Percentiles rank a stretch among this genome's conserved stretches.
Conservation (phyloP, 1,140 invertebrate species). For the Pseudomyrmex gracilis region DNA sequence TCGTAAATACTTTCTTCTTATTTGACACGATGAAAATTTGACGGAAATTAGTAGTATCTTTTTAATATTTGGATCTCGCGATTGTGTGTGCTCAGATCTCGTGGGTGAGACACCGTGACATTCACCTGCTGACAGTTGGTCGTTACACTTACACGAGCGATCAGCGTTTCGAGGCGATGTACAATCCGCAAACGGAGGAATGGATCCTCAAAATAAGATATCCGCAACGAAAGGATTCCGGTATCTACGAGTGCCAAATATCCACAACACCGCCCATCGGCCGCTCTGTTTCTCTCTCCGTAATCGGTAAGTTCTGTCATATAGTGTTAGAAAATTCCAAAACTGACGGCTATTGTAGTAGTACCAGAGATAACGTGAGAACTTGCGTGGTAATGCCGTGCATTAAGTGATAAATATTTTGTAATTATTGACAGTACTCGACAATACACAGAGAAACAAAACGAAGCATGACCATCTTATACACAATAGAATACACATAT, state of each 20-base stretch:
- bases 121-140: slow-evolving; percentile 94
- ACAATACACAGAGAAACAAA: too few relatives aligned
- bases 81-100: slow-evolving; percentile 89
- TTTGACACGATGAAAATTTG: not conserved
- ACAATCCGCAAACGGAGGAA: slow-evolving; percentile 91
- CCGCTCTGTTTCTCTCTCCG: slow-evolving; percentile 90
- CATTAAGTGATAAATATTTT: not conserved
- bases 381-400: slow-evolving; percentile 8
- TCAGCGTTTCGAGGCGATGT: slow-evolving; percentile 92
- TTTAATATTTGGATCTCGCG: not conserved
- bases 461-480: too few relatives aligned
- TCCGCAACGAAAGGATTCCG: slow-evolving; percentile 91
- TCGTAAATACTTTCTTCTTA: not conserved
- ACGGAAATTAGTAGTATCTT: not conserved
- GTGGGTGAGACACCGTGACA: slow-evolving; percentile 94
- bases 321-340: not conserved
- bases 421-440: too few relatives aligned
- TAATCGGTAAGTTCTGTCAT: slow-evolving; percentile 91
- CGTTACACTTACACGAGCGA: slow-evolving; percentile 95
- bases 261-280: slow-evolving; percentile 94
- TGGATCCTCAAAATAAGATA: slow-evolving; percentile 92
- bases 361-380: slow-evolving; percentile 25
- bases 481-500: too few relatives aligned
- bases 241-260: slow-evolving; percentile 95
- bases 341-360: not conserved